Conservation (phyloP, 2,888 invertebrate species). For the Eupithecia vulgata region DNA sequence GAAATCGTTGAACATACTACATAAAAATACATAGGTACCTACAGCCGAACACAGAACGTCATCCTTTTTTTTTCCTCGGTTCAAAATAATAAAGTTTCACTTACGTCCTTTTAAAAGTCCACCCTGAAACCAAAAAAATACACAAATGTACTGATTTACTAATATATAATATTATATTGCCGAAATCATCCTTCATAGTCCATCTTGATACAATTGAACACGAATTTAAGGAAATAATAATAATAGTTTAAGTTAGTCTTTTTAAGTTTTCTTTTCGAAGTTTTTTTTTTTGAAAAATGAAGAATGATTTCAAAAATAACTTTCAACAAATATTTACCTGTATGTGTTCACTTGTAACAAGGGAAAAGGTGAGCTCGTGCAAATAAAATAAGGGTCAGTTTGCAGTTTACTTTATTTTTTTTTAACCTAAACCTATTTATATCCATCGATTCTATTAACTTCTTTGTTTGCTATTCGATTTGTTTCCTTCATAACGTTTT, state of each 20-base stretch:
- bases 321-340: conserved; percentile 60
- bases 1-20: no score
- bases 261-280: neutral
- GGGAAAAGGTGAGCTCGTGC: conserved; percentile 34
- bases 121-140: conserved; percentile 57
- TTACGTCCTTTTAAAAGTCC: conserved; percentile 55
- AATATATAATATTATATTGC: conserved; percentile 6
- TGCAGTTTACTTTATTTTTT: conserved; percentile 59
- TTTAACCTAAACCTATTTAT: conserved; percentile 15
- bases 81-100: conserved; percentile 25
- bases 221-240: conserved; percentile 35
- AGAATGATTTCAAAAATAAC: conserved; percentile 57
- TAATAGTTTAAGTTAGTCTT: neutral
- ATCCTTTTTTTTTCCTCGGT: no score
- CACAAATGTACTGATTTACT: neutral
- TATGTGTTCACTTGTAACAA: conserved; percentile 69
- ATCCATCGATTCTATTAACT: neutral
- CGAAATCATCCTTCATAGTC: conserved; percentile 72
- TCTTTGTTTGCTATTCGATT: conserved; percentile 11
- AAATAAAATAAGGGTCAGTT: conserved; percentile 34
- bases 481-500: neutral
- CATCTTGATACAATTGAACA: conserved; percentile 74
- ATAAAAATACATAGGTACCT: no score
- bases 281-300: conserved; percentile 60
- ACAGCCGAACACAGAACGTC: no score